These are phyloP conservation scores for Noctilio leporinus DNA, from an alignment of 2,113 vertebrate genomes.

Conservation along the genomic window DNA sequence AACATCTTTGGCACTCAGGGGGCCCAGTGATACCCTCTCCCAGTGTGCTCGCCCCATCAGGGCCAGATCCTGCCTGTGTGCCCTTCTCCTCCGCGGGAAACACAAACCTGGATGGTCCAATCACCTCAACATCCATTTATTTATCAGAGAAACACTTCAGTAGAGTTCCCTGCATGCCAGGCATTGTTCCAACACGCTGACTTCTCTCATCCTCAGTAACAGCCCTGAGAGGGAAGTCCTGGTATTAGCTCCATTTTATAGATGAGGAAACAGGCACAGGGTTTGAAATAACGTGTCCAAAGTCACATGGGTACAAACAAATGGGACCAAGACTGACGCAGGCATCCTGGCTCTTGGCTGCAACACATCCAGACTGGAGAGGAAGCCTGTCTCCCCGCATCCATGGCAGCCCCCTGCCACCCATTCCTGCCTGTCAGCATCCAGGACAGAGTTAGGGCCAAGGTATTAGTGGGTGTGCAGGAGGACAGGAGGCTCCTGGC, in stretches of 20 bases:
- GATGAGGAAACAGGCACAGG: not conserved
- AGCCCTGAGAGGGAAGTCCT: not conserved
- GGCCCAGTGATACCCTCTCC: not conserved
- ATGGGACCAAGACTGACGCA: not conserved
- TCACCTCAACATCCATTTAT: not conserved
- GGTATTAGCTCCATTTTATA: not conserved
- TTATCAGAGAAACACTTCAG: not conserved
- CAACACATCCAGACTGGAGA: rapidly evolving
- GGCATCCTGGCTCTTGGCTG: not conserved
- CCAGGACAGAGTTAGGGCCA: not conserved
- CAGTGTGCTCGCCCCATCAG: not conserved
- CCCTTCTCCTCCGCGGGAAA: not conserved
- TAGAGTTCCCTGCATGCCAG: not conserved
- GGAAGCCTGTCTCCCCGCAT: no score
- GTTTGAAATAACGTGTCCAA: not conserved
- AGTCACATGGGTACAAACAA: not conserved
- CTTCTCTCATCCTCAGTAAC: not conserved
- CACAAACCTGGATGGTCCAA: not conserved
- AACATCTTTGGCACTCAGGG: not conserved
- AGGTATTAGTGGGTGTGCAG: not conserved
- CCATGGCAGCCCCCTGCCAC: rapidly evolving
- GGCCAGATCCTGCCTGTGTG: not conserved
- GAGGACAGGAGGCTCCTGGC: not conserved
- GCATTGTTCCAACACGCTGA: not conserved
- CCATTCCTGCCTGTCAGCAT: not conserved